phyloP scores from a whole-genome alignment of 2,888 invertebrate genomes.

The Serripes groenlandicus region DNA sequence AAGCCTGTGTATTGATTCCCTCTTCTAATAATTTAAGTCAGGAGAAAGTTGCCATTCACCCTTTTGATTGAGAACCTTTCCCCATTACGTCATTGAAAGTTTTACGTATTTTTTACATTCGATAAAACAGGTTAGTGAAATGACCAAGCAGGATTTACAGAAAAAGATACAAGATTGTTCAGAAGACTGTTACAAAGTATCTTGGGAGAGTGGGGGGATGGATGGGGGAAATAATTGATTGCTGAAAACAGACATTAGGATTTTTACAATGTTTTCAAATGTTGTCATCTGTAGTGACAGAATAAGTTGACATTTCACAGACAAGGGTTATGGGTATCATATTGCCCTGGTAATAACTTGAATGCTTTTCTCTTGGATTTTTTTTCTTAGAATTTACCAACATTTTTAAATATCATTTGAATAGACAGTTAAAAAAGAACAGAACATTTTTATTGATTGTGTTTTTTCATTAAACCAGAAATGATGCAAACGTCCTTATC shows the following conservation, averaged over 20 bases:
- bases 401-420: no score
- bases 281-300: no score
- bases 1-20: slow-evolving; percentile 72
- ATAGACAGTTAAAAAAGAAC: no score
- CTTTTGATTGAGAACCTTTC: slow-evolving; percentile 7
- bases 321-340: background rate
- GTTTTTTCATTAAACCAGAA: no score
- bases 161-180: background rate
- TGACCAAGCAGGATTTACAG: background rate
- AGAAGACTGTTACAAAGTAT: background rate
- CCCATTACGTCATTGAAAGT: background rate
- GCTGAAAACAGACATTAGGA: no score
- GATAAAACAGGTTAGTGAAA: background rate
- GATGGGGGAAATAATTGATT: no score
- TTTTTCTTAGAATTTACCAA: no score
- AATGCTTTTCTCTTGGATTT: background rate
- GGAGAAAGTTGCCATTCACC: slow-evolving; percentile 18
- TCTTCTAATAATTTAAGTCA: slow-evolving; percentile 68
- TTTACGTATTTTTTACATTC: background rate
- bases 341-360: slow-evolving; percentile 5
- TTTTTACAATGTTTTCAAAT: no score
- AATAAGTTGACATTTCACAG: no score
- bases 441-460: no score
- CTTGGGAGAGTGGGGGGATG: no score
- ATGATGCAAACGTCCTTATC: no score